A percentile compares a stretch with the other conserved stretches of the same genome.
Conservation (phyloP, 2,888 invertebrate genomes). For the Pseudeuparius sepicola region DNA sequence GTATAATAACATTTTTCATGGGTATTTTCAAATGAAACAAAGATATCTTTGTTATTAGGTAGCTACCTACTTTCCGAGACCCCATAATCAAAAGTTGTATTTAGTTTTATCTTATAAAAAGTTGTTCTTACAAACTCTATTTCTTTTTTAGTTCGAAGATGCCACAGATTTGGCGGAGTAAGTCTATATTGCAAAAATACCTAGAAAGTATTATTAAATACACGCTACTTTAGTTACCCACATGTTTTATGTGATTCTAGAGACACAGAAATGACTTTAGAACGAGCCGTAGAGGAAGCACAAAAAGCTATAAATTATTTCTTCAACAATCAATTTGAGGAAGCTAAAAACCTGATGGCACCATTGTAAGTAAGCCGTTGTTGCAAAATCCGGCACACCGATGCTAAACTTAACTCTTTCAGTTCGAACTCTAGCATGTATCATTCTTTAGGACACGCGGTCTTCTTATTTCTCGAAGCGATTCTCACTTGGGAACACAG, state of each 20-base stretch:
- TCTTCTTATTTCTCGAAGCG: constrained; percentile 86
- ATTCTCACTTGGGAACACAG: constrained; percentile 83
- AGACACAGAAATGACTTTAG: constrained; percentile 48
- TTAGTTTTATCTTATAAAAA: constrained; percentile 1
- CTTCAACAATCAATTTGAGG: constrained; percentile 82
- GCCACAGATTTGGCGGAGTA: constrained; percentile 41
- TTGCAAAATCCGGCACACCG: too few relatives aligned
- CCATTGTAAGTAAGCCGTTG: constrained; percentile 53
- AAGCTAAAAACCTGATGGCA: constrained; percentile 67
- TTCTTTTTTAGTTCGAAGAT: constrained; percentile 43
- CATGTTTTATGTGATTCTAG: constrained; percentile 27
- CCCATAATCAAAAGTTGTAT: too few relatives aligned
- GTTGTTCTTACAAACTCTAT: constrained; percentile 2
- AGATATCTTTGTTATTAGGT: too few relatives aligned
- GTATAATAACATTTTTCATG: too few relatives aligned
- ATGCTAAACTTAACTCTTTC: too few relatives aligned
- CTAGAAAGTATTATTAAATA: background rate
- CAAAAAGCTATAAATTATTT: constrained; percentile 76
- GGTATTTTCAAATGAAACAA: too few relatives aligned
- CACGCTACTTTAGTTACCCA: background rate
- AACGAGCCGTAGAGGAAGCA: constrained; percentile 64
- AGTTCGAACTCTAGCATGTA: constrained; percentile 80
- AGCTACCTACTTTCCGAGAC: too few relatives aligned
- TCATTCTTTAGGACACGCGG: constrained; percentile 81
- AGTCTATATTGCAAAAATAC: constrained; percentile 22